phyloP scores from a whole-genome alignment of 2,888 invertebrate genomes.

The Drosophila kanekoi region DNA sequence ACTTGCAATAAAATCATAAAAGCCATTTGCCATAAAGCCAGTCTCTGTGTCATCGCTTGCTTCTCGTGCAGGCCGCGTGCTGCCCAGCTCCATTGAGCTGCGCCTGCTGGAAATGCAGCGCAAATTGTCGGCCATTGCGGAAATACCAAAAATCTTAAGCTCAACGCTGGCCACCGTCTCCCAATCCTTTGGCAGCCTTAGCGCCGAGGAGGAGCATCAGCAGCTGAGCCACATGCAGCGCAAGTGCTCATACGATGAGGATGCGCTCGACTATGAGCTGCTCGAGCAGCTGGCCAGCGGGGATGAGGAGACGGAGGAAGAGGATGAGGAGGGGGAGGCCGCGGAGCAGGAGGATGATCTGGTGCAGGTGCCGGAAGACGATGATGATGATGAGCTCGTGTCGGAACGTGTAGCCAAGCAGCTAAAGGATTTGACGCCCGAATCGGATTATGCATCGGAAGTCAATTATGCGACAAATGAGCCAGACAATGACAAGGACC shows the following conservation, averaged over 20 bases:
- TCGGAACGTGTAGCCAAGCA: slow-evolving; percentile 50
- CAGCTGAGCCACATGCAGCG: slow-evolving; percentile 53
- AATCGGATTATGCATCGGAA: slow-evolving; percentile 84
- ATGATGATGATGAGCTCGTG: slow-evolving; percentile 24
- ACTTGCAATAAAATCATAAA: slow-evolving; percentile 55
- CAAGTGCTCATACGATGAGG: slow-evolving; percentile 81
- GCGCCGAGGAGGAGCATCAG: slow-evolving; percentile 27
- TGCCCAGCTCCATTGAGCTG: slow-evolving; percentile 81
- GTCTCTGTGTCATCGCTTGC: slow-evolving; percentile 19
- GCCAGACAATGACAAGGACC: slow-evolving; percentile 38
- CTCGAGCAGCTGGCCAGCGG: slow-evolving; percentile 55
- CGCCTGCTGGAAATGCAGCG: slow-evolving; percentile 84
- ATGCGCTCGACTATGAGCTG: slow-evolving; percentile 78
- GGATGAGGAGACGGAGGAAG: slow-evolving; percentile 6
- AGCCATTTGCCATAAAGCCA: slow-evolving; percentile 3
- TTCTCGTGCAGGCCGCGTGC: slow-evolving; percentile 46
- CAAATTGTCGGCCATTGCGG: slow-evolving; percentile 84
- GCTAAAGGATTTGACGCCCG: slow-evolving; percentile 80
- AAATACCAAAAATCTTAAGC: slow-evolving; percentile 84
- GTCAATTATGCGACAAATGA: slow-evolving; percentile 72
- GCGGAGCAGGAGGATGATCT: slow-evolving; percentile 45
- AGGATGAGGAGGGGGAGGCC: slow-evolving; percentile 4
- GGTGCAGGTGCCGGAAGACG: slow-evolving; percentile 43
- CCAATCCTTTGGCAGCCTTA: slow-evolving; percentile 82
- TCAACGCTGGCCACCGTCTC: slow-evolving; percentile 84